Conservation (phyloP, 2,113 vertebrate species). For the Marmota monax region DNA sequence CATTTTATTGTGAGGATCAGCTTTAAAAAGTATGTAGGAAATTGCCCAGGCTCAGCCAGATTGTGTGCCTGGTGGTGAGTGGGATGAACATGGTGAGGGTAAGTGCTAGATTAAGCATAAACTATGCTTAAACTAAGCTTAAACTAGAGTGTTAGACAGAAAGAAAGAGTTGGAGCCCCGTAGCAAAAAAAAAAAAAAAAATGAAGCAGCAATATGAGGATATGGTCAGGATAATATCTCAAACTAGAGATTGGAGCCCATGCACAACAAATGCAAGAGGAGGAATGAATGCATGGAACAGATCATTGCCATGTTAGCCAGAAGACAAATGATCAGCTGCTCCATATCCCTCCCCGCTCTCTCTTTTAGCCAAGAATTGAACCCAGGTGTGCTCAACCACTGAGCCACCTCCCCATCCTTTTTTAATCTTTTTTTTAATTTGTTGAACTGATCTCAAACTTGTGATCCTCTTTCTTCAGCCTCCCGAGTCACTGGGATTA, state of each 20-base stretch:
- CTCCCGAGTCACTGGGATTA: no score
- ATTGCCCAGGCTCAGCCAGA: neutral
- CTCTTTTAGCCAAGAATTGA: no score
- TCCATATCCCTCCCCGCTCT: no score
- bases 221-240: neutral
- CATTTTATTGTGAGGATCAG: neutral
- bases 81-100: neutral
- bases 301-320: neutral
- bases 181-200: neutral
- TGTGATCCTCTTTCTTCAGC: no score
- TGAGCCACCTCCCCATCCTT: no score
- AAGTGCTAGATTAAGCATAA: neutral
- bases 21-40: neutral
- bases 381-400: no score
- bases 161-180: neutral
- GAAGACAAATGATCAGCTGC: neutral
- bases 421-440: no score
- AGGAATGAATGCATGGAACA: no score
- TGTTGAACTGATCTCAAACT: no score
- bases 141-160: neutral
- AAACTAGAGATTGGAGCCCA: neutral
- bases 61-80: no score
- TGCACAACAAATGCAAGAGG: no score
- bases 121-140: neutral
- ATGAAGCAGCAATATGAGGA: neutral